Evolutionary conservation across 2,888 invertebrate species (phyloP).

Genomic region (Biston stratarius): DNA sequence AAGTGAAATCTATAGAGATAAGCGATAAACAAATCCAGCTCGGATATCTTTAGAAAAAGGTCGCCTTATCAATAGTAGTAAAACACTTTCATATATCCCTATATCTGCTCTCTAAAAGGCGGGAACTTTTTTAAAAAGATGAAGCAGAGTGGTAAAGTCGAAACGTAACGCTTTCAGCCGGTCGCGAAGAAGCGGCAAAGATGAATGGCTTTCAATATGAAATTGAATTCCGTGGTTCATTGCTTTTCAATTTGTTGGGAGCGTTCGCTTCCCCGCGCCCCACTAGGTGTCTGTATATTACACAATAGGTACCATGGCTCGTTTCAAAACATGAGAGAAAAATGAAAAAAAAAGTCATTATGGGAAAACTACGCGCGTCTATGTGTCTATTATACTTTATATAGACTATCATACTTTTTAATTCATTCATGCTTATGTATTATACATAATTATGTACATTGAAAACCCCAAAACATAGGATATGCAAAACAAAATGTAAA

Average conservation of each 20-base stretch:
- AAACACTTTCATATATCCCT: conserved; percentile 40
- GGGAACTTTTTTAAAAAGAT: conserved; percentile 73
- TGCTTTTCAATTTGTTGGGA: conserved; percentile 88
- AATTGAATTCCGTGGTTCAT: conserved; percentile 90
- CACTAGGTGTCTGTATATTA: conserved; percentile 69
- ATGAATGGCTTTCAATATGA: conserved; percentile 89
- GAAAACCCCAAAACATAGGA: too few species aligned
- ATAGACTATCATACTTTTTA: too few species aligned
- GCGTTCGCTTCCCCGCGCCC: conserved; percentile 77
- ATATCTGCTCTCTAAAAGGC: conserved; percentile 54
- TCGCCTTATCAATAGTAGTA: conserved; percentile 42
- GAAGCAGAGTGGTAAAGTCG: conserved; percentile 78
- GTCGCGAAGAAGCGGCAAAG: conserved; percentile 83
- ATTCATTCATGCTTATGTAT: too few species aligned
- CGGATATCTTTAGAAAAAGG: conserved; percentile 12
- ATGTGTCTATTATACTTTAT: too few species aligned
- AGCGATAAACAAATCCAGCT: conserved; percentile 17
- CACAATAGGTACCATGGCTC: conserved; percentile 62
- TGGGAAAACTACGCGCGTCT: neutral
- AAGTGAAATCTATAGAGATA: conserved; percentile 10
- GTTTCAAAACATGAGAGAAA: conserved; percentile 45
- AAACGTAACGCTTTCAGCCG: conserved; percentile 81
- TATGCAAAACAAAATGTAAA: too few species aligned
- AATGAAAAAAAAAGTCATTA: conserved; percentile 30
- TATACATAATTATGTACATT: too few species aligned